Evolutionary conservation across 2,888 invertebrate species (phyloP), one percentile per base, ranked within the genome.

Genomic region (Cotesia congregata): DNA sequence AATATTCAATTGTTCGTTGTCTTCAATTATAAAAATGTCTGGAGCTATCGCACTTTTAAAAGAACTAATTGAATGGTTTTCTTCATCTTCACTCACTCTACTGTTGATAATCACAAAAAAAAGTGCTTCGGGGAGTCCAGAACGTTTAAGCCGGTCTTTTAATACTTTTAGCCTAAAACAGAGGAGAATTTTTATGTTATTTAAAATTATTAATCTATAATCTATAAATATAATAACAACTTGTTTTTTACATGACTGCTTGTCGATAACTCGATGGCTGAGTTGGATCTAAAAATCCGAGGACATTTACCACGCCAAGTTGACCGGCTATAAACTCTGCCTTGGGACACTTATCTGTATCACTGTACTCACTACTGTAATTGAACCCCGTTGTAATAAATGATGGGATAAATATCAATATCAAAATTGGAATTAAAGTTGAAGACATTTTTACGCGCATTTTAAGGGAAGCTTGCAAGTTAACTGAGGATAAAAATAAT

Each of bases 241-340:
- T 20, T n/a, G n/a, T n/a, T 30, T 30, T 86, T 86, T 81, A 88
- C 88, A 88, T 85, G 69, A 82, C 75, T 7, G 86, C 85, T 79
- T 88, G 88, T n/a, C 85, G 79, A 72, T 85, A 85, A 79, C 88
- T 88, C 71, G 83, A 86, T 5, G 83, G 81, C 87, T 87, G 88
- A 9, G 84, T 79, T 3, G 84, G 79, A 74, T 88, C 86, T 69
- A 88, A 78, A 75, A 88, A 87, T 5, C 87, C 86, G 15, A 88
- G 77, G 1, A 88, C 88, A 30, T 85, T 87, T 6, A 88, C 86
- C 12, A 81, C 69, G 15, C 86, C 88, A 17, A 83, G 77, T 38
- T 82, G 81, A 17, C 80, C 82, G 39, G 82, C 83, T 79, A 83
- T 82, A 30, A 83, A 80, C n/a, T 83, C 74, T 3, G 87, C 81